Conservation (phyloP, 2,113 vertebrate species). For the Parotia lawesii region DNA sequence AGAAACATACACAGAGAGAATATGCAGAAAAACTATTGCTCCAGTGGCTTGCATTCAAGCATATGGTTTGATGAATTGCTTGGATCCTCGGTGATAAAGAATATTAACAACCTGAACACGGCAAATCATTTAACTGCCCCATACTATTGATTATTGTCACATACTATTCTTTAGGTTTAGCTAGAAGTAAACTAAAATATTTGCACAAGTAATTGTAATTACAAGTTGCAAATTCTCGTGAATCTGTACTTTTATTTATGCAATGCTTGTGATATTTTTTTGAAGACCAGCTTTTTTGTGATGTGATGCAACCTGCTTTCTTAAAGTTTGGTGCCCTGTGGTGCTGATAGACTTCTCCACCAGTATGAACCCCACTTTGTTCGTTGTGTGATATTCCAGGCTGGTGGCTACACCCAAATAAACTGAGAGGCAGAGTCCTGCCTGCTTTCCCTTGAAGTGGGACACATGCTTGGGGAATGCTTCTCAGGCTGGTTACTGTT, state of each 20-base stretch:
- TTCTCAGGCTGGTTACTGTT: not conserved
- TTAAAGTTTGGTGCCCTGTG: not conserved
- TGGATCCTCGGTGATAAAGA: not conserved
- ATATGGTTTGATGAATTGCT: slow-evolving; percentile 32
- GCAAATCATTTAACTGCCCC: not conserved
- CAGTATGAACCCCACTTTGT: not conserved
- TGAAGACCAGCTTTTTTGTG: not conserved
- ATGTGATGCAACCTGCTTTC: not conserved
- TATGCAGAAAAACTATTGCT: slow-evolving; percentile 12
- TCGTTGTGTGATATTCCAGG: not conserved
- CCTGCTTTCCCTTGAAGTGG: not conserved
- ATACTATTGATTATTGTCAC: not conserved
- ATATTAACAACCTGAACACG: not conserved
- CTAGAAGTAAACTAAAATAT: not conserved
- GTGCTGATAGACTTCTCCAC: not conserved
- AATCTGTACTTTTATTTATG: not conserved
- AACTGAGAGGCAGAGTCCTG: not conserved
- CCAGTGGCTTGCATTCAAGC: slow-evolving; percentile 16
- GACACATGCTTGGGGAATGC: accelerated
- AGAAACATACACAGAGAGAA: slow-evolving; percentile 19
- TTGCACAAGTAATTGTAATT: not conserved
- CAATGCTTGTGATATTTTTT: not conserved
- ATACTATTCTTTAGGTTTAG: not conserved
- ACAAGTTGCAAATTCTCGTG: not conserved
- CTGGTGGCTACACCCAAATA: not conserved